These are phyloP conservation scores for Tapirus indicus DNA, from an alignment of 2,797 vertebrate species.

Conservation along the genomic window DNA sequence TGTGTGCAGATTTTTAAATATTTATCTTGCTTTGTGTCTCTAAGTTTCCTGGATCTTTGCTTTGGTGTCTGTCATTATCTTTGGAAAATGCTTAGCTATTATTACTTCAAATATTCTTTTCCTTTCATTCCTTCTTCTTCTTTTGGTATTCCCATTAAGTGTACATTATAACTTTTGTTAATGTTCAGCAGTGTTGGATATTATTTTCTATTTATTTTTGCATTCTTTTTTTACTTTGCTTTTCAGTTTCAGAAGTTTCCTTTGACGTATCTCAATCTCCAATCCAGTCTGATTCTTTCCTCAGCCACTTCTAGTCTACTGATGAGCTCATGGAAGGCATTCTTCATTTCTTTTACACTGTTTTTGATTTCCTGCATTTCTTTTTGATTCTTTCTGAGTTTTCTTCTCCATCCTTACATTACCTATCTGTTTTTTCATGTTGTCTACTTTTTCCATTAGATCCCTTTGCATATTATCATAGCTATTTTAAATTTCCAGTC, in stretches of 20 bases:
- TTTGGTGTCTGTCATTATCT: not conserved
- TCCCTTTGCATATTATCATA: too few species aligned
- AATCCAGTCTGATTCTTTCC: not conserved
- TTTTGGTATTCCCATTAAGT: too few species aligned
- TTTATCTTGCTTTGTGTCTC: not conserved
- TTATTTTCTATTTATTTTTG: not conserved
- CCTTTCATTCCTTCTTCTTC: not conserved
- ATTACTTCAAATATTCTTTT: not conserved
- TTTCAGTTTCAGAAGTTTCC: not conserved
- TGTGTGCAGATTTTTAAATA: not conserved
- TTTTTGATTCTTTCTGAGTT: not conserved
- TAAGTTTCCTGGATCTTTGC: not conserved
- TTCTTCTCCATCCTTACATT: not conserved
- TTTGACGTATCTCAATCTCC: not conserved
- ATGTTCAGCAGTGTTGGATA: not conserved
- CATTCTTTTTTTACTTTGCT: not conserved
- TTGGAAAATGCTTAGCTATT: not conserved
- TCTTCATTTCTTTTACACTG: not conserved
- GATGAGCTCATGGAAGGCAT: not conserved
- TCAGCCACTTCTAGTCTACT: not conserved
- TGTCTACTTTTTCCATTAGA: too few species aligned
- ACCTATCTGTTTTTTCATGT: not conserved
- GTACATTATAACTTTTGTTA: not conserved
- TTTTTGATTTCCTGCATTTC: not conserved
- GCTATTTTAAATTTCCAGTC: too few species aligned